Evolutionary conservation across 2,888 invertebrate species (phyloP).

Genomic region (Tetropium fuscum): DNA sequence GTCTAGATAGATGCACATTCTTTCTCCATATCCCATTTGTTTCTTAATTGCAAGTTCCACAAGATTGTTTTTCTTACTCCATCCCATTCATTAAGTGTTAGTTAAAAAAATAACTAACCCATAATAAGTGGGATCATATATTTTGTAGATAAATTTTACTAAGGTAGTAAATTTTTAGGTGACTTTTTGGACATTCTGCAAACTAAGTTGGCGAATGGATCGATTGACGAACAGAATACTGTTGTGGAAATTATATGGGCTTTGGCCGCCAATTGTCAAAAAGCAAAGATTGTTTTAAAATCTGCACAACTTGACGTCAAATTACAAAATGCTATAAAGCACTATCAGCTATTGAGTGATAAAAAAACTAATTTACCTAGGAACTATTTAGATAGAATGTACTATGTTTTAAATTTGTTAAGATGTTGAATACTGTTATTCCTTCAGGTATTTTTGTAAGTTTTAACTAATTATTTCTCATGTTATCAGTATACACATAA

Average conservation of each 20-base stretch:
- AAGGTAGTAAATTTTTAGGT: conserved; percentile 65
- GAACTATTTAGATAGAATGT: conserved; percentile 57
- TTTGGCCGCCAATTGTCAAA: conserved; percentile 76
- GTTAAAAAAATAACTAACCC: too few relatives aligned
- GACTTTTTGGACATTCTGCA: conserved; percentile 68
- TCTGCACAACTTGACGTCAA: conserved; percentile 66
- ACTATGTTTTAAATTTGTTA: conserved; percentile 57
- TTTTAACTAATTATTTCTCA: too few relatives aligned
- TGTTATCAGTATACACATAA: too few relatives aligned
- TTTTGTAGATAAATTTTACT: too few relatives aligned
- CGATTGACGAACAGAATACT: conserved; percentile 65
- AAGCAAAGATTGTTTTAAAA: conserved; percentile 71
- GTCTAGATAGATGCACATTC: too few relatives aligned
- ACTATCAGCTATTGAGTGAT: conserved; percentile 57
- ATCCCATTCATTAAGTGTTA: too few relatives aligned
- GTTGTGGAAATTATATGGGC: conserved; percentile 74
- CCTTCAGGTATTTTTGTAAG: too few relatives aligned
- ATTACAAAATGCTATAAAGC: conserved; percentile 66
- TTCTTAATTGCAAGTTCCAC: too few relatives aligned
- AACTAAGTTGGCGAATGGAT: conserved; percentile 64
- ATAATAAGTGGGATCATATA: too few relatives aligned
- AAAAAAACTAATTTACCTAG: conserved; percentile 54
- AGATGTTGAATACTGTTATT: too few relatives aligned
- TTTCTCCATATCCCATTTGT: too few relatives aligned
- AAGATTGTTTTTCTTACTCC: too few relatives aligned